These are phyloP conservation scores for Strigops habroptila DNA, from an alignment of 2,113 vertebrate species.

Conservation along the genomic window DNA sequence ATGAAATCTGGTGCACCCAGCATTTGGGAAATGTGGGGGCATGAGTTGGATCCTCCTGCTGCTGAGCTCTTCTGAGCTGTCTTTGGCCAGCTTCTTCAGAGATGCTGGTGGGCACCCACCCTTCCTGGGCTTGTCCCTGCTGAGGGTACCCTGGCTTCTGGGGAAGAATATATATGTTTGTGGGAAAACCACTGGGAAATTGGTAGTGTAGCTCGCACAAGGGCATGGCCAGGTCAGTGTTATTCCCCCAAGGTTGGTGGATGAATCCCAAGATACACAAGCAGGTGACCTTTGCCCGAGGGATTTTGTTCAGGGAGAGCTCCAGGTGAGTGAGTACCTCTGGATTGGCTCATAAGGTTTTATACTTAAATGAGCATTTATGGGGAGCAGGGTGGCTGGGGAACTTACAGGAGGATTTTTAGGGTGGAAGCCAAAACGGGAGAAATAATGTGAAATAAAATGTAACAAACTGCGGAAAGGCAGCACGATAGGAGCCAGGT, in stretches of 20 bases:
- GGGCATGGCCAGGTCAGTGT: neutral
- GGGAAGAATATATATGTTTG: neutral
- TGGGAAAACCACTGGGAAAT: neutral
- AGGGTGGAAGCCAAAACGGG: neutral
- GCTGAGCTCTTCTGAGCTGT: neutral
- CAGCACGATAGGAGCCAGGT: neutral
- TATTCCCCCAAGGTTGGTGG: rapidly evolving
- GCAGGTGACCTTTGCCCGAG: neutral
- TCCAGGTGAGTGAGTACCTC: rapidly evolving
- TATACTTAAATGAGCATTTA: neutral
- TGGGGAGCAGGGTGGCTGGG: neutral
- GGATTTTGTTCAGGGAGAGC: neutral
- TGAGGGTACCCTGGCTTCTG: neutral
- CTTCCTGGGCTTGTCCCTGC: neutral
- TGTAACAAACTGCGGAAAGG: neutral
- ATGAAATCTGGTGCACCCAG: neutral
- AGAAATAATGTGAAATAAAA: neutral
- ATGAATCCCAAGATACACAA: neutral
- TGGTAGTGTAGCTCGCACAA: rapidly evolving
- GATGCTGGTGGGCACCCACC: neutral
- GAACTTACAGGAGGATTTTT: neutral
- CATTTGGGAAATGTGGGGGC: neutral
- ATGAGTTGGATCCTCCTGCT: neutral
- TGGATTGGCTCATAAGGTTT: neutral
- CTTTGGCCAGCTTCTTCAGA: neutral